These are phyloP conservation scores for Xestia xanthographa DNA, from an alignment of 2,888 invertebrate genomes.

Conservation along the genomic window DNA sequence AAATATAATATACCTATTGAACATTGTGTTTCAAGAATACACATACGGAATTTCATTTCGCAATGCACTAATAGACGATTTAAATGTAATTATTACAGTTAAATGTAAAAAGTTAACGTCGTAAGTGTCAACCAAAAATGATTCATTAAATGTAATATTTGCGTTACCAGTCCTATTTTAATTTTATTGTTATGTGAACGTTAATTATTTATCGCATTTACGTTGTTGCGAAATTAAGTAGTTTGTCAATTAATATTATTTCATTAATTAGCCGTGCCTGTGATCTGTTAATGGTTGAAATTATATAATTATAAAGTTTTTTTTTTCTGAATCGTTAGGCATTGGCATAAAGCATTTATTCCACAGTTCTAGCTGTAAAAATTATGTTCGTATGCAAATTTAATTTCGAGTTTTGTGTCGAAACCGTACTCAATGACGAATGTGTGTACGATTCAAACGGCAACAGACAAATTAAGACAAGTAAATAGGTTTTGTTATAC, in stretches of 20 bases:
- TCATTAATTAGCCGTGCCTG: slow-evolving; percentile 8
- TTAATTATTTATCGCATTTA: slow-evolving; percentile 31
- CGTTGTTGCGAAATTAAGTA: slow-evolving; percentile 14
- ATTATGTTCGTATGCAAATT: not conserved
- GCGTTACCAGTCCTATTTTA: slow-evolving; percentile 52
- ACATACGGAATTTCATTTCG: slow-evolving; percentile 58
- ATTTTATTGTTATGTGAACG: slow-evolving; percentile 19
- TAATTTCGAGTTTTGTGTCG: not conserved
- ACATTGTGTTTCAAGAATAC: slow-evolving; percentile 54
- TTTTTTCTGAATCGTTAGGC: not conserved
- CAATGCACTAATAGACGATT: slow-evolving; percentile 62
- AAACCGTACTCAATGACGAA: not conserved
- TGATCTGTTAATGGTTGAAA: slow-evolving; percentile 8
- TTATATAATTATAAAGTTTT: no score
- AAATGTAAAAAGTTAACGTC: slow-evolving; percentile 56
- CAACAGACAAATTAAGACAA: not conserved
- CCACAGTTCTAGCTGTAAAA: not conserved
- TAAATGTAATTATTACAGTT: slow-evolving; percentile 55
- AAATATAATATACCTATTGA: slow-evolving; percentile 40
- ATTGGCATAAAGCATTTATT: not conserved
- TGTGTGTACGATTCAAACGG: not conserved
- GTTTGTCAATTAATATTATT: slow-evolving; percentile 36
- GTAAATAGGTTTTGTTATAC: slow-evolving; percentile 29
- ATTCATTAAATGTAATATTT: slow-evolving; percentile 43
- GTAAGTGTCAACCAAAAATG: slow-evolving; percentile 58